Base-by-base conservation (phyloP, 2,888 invertebrate genomes). In the Molanna angustata region DNA sequence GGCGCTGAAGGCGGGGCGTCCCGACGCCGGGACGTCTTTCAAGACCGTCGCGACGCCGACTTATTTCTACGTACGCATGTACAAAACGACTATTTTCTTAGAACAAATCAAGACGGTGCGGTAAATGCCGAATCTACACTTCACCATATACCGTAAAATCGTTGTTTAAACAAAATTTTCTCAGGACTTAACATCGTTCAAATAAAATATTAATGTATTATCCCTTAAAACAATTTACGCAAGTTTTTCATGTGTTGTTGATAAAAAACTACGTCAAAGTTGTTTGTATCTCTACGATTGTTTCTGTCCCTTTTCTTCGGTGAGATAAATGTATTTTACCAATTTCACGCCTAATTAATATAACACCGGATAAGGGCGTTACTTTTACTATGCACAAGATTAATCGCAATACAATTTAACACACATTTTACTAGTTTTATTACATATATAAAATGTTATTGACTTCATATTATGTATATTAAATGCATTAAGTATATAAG, bases 21-120 rank as follows among this genome's bases (percentile, higher is more conserved):
- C 22, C 20, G 45, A 27, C 53, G 51, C 57, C 48, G 44, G 32
- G 49, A 46, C 57, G 47, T 49, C 54, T 53, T 49, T 4, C 16
- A 44, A 39, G 18, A 44, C 22, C 46, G 47, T 32, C 47, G 46
- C 32, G 46, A 48, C 42, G 50, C 50, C 21, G 32, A 49, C 51
- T 45, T 51, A 18, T 37, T n/a, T 13, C 46, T 49, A 32, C 39
- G 27, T 44, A 45, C 54, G 41, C 50, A 50, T 50, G 50, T 54
- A 50, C 50, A 27, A 17, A 49, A 16, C 43, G 35, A 21, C 49
- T 32, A 33, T 32, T 35, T 43, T 49, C 49, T 49, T 49, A 49
- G 41, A 49, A 49, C 49, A 33, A 13, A 69, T 72, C 70, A 71
- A 73, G 72, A 71, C 72, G 73, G 69, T 69, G 66, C 66, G 65